Percentiles rank a stretch among this genome's conserved stretches.
phyloP scores from a whole-genome alignment of 1,140 invertebrate genomes.

The Ganaspis sp. region DNA sequence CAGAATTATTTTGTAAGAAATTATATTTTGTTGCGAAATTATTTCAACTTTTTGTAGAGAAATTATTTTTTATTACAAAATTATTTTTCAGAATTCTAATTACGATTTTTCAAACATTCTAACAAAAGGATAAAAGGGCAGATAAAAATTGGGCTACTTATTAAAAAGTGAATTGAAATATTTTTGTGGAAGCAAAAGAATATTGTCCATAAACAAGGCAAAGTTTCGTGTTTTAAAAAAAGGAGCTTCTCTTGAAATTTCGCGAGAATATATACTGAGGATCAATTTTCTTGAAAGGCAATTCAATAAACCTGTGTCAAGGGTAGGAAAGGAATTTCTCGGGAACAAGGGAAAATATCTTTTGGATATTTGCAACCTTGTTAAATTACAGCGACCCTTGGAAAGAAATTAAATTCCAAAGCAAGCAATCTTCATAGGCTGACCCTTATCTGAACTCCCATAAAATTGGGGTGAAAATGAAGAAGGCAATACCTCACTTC shows the following conservation, averaged over 20 bases:
- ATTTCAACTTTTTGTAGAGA: too few relatives aligned
- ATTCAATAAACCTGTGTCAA: constrained; percentile 3
- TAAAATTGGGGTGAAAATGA: constrained; percentile 3
- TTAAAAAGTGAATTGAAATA: too few relatives aligned
- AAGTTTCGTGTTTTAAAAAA: too few relatives aligned
- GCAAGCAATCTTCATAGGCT: constrained; percentile 7
- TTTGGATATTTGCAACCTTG: constrained; percentile 23
- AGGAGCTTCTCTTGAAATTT: neutral
- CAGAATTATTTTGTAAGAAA: too few relatives aligned
- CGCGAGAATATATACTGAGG: neutral
- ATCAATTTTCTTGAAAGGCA: constrained; percentile 1
- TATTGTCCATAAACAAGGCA: too few relatives aligned
- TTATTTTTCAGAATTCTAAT: too few relatives aligned
- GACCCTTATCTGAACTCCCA: constrained; percentile 12
- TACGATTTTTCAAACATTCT: too few relatives aligned
- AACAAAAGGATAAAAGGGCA: too few relatives aligned
- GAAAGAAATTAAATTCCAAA: constrained; percentile 30
- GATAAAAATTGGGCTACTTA: too few relatives aligned
- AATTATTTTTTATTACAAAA: too few relatives aligned
- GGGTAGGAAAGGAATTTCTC: neutral
- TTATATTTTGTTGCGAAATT: too few relatives aligned
- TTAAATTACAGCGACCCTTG: constrained; percentile 17
- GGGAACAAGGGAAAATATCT: constrained; percentile 18
- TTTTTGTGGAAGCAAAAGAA: too few relatives aligned
- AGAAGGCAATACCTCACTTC: constrained; percentile 8